Conservation (phyloP, 2,888 invertebrate species). For the Phyto melanocephala region DNA sequence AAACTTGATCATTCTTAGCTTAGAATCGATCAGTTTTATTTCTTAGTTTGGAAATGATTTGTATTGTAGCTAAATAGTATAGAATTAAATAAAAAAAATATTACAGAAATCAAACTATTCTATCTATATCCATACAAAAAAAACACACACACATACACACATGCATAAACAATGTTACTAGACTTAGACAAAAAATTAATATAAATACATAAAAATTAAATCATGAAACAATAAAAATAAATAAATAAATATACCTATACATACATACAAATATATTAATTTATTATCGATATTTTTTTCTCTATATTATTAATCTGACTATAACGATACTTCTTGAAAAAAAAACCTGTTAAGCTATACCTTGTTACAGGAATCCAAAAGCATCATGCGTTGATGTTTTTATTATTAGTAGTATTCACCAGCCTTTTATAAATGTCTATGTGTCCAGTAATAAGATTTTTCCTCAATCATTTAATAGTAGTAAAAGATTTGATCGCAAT, state of each 20-base stretch:
- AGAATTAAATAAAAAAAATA: slow-evolving; percentile 28
- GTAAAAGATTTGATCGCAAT: too few relatives aligned
- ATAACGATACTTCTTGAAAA: too few relatives aligned
- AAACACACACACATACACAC: slow-evolving; percentile 19
- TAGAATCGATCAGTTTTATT: not conserved
- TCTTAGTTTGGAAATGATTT: slow-evolving; percentile 39
- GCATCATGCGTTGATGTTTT: too few relatives aligned
- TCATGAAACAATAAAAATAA: slow-evolving; percentile 27
- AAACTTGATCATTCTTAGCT: slow-evolving; percentile 22
- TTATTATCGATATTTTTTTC: too few relatives aligned
- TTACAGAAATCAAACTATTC: slow-evolving; percentile 26
- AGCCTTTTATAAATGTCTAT: too few relatives aligned
- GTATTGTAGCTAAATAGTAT: slow-evolving; percentile 40
- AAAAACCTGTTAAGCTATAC: too few relatives aligned
- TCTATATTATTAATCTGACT: too few relatives aligned
- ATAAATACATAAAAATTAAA: slow-evolving; percentile 43
- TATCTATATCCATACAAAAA: slow-evolving; percentile 19
- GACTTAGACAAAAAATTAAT: slow-evolving; percentile 37
- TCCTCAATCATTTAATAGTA: too few relatives aligned
- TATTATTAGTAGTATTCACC: too few relatives aligned
- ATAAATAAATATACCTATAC: slow-evolving; percentile 24
- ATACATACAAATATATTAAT: slow-evolving; percentile 13
- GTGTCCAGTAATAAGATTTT: too few relatives aligned
- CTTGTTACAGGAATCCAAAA: too few relatives aligned
- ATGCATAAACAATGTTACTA: slow-evolving; percentile 54